phyloP scores from a whole-genome alignment of 2,797 vertebrate genomes.

The Falco naumanni region DNA sequence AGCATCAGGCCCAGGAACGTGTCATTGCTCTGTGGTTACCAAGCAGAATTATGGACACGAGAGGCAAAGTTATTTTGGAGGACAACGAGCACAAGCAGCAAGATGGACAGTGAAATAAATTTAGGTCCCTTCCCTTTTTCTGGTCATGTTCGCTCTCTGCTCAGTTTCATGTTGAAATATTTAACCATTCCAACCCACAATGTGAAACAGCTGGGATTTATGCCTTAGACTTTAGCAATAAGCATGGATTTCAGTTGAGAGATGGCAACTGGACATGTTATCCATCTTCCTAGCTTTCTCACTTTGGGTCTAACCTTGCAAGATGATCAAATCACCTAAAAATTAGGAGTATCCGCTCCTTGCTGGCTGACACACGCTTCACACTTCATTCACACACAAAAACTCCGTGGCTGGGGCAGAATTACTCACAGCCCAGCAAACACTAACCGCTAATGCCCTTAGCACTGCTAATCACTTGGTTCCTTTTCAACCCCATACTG shows the following conservation, averaged over 20 bases:
- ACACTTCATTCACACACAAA: background rate
- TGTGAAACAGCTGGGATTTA: background rate
- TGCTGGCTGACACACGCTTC: fast-evolving
- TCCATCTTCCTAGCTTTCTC: background rate
- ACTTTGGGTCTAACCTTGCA: background rate
- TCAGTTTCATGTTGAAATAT: background rate
- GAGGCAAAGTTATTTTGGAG: background rate
- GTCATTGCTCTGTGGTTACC: background rate
- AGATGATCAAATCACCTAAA: background rate
- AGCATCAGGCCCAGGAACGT: background rate
- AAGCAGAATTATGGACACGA: background rate
- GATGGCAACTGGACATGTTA: background rate
- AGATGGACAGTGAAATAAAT: background rate
- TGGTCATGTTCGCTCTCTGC: background rate
- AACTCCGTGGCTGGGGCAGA: background rate
- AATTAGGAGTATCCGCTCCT: background rate
- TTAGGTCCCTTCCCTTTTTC: background rate
- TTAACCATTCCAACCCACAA: background rate
- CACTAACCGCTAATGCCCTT: background rate
- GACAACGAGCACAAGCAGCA: background rate
- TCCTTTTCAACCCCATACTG: background rate
- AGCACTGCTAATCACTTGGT: background rate
- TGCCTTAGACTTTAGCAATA: background rate
- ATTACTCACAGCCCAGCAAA: background rate
- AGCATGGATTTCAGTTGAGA: background rate